Evolutionary conservation across 2,888 invertebrate genomes (phyloP).

Genomic region (Cephus runcator): DNA sequence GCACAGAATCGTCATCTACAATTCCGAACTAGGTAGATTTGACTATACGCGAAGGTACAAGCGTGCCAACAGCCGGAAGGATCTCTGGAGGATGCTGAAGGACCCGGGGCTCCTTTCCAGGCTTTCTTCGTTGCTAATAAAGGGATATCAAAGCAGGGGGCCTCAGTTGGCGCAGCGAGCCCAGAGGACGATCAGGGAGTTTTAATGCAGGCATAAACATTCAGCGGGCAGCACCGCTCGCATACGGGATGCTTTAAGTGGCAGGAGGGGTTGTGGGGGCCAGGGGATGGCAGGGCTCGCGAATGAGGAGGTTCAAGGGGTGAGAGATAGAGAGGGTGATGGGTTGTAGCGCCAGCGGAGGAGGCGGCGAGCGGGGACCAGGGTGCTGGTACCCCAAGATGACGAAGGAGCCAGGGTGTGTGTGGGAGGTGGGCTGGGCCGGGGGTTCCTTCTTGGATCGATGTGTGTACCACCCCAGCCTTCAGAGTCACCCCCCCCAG

Average conservation of each 20-base stretch:
- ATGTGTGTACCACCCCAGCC: slow-evolving; percentile 54
- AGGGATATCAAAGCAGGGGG: background rate
- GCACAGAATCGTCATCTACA: too few relatives aligned
- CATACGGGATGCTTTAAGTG: slow-evolving; percentile 7
- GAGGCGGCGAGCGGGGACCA: slow-evolving; percentile 14
- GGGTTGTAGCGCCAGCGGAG: slow-evolving; percentile 4
- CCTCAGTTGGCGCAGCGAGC: background rate
- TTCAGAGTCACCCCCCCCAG: slow-evolving; percentile 27
- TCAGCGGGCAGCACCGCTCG: slow-evolving; percentile 33
- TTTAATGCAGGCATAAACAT: slow-evolving; percentile 49
- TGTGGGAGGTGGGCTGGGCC: slow-evolving; percentile 15
- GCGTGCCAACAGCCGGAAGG: too few relatives aligned
- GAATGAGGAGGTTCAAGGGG: too few relatives aligned
- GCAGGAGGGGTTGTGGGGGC: too few relatives aligned
- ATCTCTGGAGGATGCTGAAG: too few relatives aligned
- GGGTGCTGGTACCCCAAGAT: slow-evolving; percentile 46
- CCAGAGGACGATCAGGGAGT: slow-evolving; percentile 20
- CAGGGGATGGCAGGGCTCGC: too few relatives aligned
- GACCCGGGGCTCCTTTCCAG: too few relatives aligned
- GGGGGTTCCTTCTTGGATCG: slow-evolving; percentile 57
- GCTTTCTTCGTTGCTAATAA: too few relatives aligned
- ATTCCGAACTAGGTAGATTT: too few relatives aligned
- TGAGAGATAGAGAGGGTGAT: too few relatives aligned
- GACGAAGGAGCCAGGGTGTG: slow-evolving; percentile 52
- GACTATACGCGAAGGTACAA: too few relatives aligned